Evolutionary conservation across 2,113 vertebrate genomes (phyloP).

Genomic region (Morone chrysops): DNA sequence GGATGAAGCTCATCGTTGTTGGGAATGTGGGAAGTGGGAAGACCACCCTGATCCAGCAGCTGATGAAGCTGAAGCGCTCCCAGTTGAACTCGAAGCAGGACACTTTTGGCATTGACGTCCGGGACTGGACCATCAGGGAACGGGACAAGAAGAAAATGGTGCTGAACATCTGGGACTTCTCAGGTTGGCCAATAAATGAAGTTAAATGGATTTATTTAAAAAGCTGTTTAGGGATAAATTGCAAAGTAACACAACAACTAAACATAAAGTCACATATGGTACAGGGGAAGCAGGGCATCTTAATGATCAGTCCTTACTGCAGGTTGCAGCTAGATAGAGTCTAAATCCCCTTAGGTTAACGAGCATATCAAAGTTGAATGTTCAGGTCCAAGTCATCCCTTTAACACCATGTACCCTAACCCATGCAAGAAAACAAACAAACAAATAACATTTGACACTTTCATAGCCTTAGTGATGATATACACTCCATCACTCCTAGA

Average conservation of each 20-base stretch:
- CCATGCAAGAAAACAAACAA: too few relatives aligned
- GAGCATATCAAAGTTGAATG: too few relatives aligned
- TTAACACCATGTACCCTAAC: too few relatives aligned
- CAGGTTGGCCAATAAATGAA: slow-evolving; percentile 82
- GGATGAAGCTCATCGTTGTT: slow-evolving; percentile 97
- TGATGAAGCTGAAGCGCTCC: slow-evolving; percentile 89
- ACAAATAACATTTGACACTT: too few relatives aligned
- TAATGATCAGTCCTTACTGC: background rate
- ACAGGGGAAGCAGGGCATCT: too few relatives aligned
- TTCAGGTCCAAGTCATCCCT: too few relatives aligned
- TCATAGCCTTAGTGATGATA: too few relatives aligned
- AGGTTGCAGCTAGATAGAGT: background rate
- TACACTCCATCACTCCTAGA: too few relatives aligned
- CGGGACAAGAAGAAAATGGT: slow-evolving; percentile 89
- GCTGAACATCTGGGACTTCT: slow-evolving; percentile 97
- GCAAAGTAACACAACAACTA: too few relatives aligned
- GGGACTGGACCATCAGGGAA: slow-evolving; percentile 90
- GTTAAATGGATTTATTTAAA: background rate
- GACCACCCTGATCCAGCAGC: slow-evolving; percentile 90
- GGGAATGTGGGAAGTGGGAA: slow-evolving; percentile 94
- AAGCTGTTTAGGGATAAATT: too few relatives aligned
- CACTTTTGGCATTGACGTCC: slow-evolving; percentile 88
- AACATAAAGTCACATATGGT: too few relatives aligned
- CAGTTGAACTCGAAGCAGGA: slow-evolving; percentile 72
- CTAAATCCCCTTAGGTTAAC: background rate